A percentile compares a stretch with the other conserved stretches of the same genome.
Conservation (phyloP, 2,888 invertebrate species). For the Amphipoea lucens region DNA sequence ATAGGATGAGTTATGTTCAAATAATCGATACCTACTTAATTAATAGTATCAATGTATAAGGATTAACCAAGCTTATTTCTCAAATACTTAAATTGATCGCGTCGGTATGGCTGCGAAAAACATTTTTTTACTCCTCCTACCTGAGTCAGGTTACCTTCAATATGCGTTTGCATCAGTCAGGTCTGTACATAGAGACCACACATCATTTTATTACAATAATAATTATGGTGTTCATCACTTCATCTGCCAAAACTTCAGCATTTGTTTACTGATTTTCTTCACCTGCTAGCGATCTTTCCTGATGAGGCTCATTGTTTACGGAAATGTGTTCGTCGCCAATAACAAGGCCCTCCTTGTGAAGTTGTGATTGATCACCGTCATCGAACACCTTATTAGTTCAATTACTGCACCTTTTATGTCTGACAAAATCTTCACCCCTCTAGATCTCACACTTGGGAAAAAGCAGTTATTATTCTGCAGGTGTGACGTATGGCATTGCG, state of each 20-base stretch:
- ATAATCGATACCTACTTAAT: neutral
- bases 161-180: neutral
- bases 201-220: neutral
- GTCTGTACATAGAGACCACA: neutral
- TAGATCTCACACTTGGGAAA: neutral
- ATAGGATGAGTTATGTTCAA: neutral
- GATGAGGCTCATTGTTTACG: neutral
- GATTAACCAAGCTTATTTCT: neutral
- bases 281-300: slow-evolving; percentile 2
- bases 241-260: neutral
- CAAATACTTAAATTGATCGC: neutral
- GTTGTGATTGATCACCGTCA: too few relatives aligned
- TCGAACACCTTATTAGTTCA: too few relatives aligned
- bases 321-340: neutral
- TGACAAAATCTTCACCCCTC: neutral
- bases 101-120: neutral
- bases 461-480: slow-evolving; percentile 3
- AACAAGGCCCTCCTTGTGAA: too few relatives aligned
- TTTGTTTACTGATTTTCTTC: slow-evolving; percentile 5
- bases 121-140: neutral
- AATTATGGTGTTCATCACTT: neutral
- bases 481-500: slow-evolving; percentile 40
- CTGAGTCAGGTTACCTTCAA: neutral
- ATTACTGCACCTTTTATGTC: too few relatives aligned
- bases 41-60: neutral